Base-by-base conservation (phyloP, 2,113 vertebrate species). In the Scomber colias region DNA sequence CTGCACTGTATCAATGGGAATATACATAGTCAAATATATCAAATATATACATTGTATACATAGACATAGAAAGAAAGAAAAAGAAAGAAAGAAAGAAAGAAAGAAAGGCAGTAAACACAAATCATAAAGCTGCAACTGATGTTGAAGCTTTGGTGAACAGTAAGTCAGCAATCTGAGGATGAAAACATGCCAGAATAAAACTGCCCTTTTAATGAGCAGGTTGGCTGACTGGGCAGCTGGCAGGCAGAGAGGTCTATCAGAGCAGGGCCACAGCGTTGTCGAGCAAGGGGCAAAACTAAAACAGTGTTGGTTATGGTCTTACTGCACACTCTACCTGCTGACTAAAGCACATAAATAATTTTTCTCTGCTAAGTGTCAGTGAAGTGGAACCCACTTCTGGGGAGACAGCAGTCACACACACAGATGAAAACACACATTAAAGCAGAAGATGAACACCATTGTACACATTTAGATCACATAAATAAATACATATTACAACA, bases 301-400 rank as follows among this genome's bases (percentile, higher is more conserved):
- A 64, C 11, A 11, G 31, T 17, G 75, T 77, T n/a, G 17, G 54
- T 71, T 77, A 51, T 78, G 75, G 65, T 65, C 72, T 77, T 74
- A 81, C 72, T 83, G 57, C 51, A 75, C 72, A 65, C 80, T 82
- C 72, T 70, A 74, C 76, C 82, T 85, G 83, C 85, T 89, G 82
- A 88, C 78, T 83, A 35, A 75, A 87, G 70, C 45, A 30, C 79
- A 84, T 88, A 40, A 76, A 90, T 90, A 68, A 89, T 91, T 75
- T 75, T 86, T 77, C 57, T 31, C 70, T 46, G 65, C 49, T 78
- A 77, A 88, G 82, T 81, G 82, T 87, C 79, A 65, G 50, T 77
- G 63, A 79, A 82, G 85, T 81, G 75, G 35, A 66, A 71, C 63
- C 65, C 71, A 71, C 74, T 84, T 70, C 71, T 83, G 60, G 61